Conservation (phyloP, 1,140 invertebrate genomes). For the Bombus waltoni region DNA sequence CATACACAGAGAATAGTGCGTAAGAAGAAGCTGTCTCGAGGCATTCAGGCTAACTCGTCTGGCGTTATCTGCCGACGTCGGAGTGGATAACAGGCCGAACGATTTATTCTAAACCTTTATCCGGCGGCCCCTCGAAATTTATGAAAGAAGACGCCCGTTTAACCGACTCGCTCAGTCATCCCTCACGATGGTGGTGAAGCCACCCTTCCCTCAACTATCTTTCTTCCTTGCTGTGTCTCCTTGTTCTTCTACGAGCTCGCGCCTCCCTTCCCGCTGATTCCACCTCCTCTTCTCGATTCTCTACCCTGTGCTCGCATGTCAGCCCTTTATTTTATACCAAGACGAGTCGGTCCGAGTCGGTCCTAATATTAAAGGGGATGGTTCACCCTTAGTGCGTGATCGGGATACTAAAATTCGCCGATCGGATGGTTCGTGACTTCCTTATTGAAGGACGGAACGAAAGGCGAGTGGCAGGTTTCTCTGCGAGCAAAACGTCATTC, state of each 20-base stretch:
- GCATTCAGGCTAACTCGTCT: slow-evolving; percentile 58
- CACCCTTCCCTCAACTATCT: slow-evolving; percentile 67
- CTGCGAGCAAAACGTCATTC: not conserved
- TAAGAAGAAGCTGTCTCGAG: slow-evolving; percentile 49
- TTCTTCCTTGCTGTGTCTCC: slow-evolving; percentile 60
- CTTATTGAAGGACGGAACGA: slow-evolving; percentile 71
- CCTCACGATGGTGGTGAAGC: slow-evolving; percentile 77
- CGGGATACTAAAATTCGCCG: slow-evolving; percentile 77
- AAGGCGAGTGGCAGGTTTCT: slow-evolving; percentile 56
- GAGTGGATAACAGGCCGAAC: slow-evolving; percentile 81
- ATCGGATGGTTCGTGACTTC: slow-evolving; percentile 74
- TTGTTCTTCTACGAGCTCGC: slow-evolving; percentile 49
- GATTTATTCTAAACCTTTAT: slow-evolving; percentile 83
- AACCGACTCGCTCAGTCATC: slow-evolving; percentile 83
- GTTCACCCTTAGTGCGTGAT: slow-evolving; percentile 79
- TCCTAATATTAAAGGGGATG: slow-evolving; percentile 82
- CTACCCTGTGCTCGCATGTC: slow-evolving; percentile 77
- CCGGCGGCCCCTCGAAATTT: slow-evolving; percentile 80
- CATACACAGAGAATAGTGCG: slow-evolving; percentile 10
- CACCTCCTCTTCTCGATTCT: slow-evolving; percentile 47
- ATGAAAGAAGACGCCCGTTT: slow-evolving; percentile 83
- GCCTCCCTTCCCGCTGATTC: slow-evolving; percentile 55
- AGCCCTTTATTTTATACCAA: slow-evolving; percentile 81
- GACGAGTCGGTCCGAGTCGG: slow-evolving; percentile 72
- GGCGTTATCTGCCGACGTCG: slow-evolving; percentile 77